A percentile compares a stretch with the other conserved stretches of the same genome.
These are phyloP conservation scores for Stichodactyla helianthus DNA, from an alignment of 64 coral and sea anemone species.

Conservation along the genomic window DNA sequence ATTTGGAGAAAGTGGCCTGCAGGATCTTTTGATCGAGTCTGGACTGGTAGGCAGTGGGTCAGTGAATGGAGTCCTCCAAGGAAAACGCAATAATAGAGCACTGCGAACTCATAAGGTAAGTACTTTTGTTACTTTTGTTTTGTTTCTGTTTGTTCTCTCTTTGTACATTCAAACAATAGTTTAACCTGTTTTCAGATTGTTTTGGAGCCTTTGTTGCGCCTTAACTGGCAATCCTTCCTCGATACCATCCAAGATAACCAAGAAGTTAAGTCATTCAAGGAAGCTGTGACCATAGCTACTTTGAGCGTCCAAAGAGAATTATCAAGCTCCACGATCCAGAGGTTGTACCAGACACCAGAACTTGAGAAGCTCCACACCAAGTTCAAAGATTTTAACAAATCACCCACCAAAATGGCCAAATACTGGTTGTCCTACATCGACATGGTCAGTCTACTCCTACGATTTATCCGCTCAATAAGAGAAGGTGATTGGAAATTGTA, in stretches of 20 bases:
- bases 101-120: conserved; percentile 38
- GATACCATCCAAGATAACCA: too few relatives aligned
- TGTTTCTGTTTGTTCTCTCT: too few relatives aligned
- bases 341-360: neutral
- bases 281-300: conserved; percentile 4
- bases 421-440: conserved; percentile 26
- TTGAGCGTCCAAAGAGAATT: neutral
- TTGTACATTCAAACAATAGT: too few relatives aligned
- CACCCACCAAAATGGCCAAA: conserved; percentile 8
- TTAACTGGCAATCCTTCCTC: too few relatives aligned
- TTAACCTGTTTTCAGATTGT: too few relatives aligned
- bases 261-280: neutral
- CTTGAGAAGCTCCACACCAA: neutral
- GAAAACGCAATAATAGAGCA: conserved; percentile 34
- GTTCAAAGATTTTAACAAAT: conserved; percentile 15
- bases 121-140: neutral
- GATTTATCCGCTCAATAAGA: conserved; percentile 15
- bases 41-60: conserved; percentile 30
- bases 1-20: conserved; percentile 39
- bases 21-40: conserved; percentile 36
- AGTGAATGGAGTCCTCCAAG: conserved; percentile 30
- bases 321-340: conserved; percentile 22
- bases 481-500: conserved; percentile 38
- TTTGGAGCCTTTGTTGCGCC: too few relatives aligned
- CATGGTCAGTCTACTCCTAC: conserved; percentile 25